Base-by-base conservation (phyloP, 2,888 invertebrate species). In the Andrena minutula region DNA sequence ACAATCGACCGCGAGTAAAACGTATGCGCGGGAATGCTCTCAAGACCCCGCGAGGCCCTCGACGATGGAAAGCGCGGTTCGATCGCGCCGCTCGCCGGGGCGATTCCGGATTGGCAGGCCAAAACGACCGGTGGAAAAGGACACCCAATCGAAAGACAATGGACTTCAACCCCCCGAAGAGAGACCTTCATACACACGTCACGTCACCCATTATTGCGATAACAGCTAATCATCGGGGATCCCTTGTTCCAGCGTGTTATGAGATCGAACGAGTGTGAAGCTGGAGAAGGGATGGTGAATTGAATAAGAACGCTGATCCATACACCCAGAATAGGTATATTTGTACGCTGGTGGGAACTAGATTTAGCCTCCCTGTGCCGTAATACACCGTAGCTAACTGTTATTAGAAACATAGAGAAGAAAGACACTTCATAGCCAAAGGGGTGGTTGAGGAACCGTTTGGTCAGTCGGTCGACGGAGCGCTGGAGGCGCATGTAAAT, bases 181-280 rank as follows among this genome's bases (percentile, higher is more conserved):
- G 79, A 77, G 78, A 72, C 69, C 82, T 76, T 78, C 84, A 76
- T 87, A 86, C 82, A 88, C 87, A 86, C 87, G 84, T 86, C 90
- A 84, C 84, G 87, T 83, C 87, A 81, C 61, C 90, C 86, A 90
- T 91, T 91, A 91, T 90, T 80, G 84, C 82, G 89, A 91, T 91
- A 91, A 90, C 88, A 87, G 90, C 90, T 90, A 90, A 91, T 91
- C 90, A 90, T 81, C 80, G 51, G 56, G 65, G 71, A 68, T 79
- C 88, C 86, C 87, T 86, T 77, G 83, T 85, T 82, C 71, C 61
- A 66, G 20, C 65, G 60, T 28, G 78, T 81, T 75, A 84, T 79
- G 75, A 65, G 65, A 78, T 75, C 61, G 32, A 41, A 53, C 47
- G 71, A 76, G 84, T 76, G 66, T 78, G 30, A 76, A 71, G 69